Evolutionary conservation across 2,113 vertebrate species (phyloP).

Genomic region (Psammodynastes pulverulentus): DNA sequence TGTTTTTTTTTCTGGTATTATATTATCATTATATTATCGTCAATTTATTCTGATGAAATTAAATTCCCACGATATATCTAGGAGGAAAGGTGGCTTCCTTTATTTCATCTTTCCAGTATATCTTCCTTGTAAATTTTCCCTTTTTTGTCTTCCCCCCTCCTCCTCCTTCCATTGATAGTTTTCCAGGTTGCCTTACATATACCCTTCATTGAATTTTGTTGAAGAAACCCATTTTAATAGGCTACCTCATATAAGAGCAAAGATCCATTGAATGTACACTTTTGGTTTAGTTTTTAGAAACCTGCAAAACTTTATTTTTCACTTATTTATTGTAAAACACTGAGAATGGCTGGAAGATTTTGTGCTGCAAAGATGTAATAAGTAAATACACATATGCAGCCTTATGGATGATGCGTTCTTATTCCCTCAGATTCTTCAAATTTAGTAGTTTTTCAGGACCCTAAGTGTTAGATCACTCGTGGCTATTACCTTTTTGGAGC

Average conservation of each 20-base stretch:
- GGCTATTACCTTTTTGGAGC: not conserved
- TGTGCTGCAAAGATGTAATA: not conserved
- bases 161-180: not conserved
- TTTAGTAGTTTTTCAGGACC: not conserved
- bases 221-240: not conserved
- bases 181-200: not conserved
- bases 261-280: not conserved
- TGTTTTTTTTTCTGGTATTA: not conserved
- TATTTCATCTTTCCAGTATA: not conserved
- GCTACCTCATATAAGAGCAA: not conserved
- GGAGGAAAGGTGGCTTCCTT: not conserved
- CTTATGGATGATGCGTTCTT: not conserved
- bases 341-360: not conserved
- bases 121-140: not conserved
- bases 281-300: not conserved
- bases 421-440: not conserved
- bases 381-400: not conserved
- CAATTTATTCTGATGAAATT: not conserved
- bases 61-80: not conserved
- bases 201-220: not conserved
- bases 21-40: not conserved
- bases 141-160: not conserved
- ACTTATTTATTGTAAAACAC: not conserved
- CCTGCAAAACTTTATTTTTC: not conserved
- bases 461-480: not conserved